A percentile compares a stretch with the other conserved stretches of the same genome.
These are phyloP conservation scores for Oreohelix idahoensis DNA, from an alignment of 1,140 invertebrate species.

Conservation along the genomic window DNA sequence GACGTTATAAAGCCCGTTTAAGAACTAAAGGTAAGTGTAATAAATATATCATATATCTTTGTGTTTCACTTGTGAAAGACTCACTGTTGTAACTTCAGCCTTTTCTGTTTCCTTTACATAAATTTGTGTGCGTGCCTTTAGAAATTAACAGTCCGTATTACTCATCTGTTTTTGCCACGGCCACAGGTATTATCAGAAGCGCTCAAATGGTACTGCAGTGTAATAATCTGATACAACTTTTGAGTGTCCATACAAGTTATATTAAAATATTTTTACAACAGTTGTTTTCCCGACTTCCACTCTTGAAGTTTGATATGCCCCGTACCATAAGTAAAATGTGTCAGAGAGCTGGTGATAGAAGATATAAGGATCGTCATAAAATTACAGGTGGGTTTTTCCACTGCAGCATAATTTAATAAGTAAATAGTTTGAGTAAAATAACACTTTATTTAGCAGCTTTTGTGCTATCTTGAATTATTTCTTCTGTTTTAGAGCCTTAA, in stretches of 20 bases:
- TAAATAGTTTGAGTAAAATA: too few species aligned
- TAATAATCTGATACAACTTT: not conserved
- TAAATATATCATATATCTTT: too few species aligned
- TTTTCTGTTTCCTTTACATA: too few species aligned
- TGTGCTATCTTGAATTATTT: too few species aligned
- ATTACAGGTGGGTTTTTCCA: not conserved
- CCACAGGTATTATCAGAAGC: not conserved
- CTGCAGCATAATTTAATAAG: too few species aligned
- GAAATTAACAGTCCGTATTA: too few species aligned
- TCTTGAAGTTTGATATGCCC: not conserved
- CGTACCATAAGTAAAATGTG: not conserved
- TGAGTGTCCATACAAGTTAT: not conserved
- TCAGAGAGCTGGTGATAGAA: not conserved
- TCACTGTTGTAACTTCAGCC: too few species aligned
- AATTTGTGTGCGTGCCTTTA: too few species aligned
- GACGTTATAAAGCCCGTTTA: slow-evolving; percentile 12
- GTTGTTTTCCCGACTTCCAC: not conserved
- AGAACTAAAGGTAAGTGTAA: slow-evolving; percentile 6
- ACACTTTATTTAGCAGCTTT: too few species aligned
- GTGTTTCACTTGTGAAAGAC: too few species aligned
- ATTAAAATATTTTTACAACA: not conserved
- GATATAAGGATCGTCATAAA: not conserved
- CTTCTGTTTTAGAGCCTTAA: too few species aligned
- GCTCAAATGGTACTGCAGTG: not conserved
- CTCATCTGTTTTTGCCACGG: too few species aligned